Evolutionary conservation across 2,113 vertebrate genomes (phyloP), one percentile per base, ranked within the genome.

Genomic region (Cyanoliseus patagonus): DNA sequence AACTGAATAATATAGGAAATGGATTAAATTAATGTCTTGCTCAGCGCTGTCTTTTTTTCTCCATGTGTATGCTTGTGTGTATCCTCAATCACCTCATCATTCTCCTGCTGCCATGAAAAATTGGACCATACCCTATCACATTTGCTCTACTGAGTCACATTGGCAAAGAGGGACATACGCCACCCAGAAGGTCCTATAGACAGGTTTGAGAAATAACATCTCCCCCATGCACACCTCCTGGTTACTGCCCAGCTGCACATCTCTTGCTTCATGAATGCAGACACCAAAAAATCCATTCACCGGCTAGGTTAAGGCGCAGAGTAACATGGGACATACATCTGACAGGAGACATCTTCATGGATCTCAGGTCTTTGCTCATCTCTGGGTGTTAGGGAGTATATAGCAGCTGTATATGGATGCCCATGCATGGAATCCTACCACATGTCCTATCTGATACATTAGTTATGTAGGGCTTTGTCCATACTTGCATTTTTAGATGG

Each of bases 61-160:
- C 10, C 25, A 6, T 3, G 0, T 8, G 4, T 39, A 10, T 53
- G 11, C 2, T 15, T n/a, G 5, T 5, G 23, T 1, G 13, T 24
- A 4, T 18, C 11, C 49, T 39, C 41, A 24, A 9, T n/a, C 8
- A 49, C 8, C 30, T 61, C 11, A 37, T 20, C 14, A 17, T 75
- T 47, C 39, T 64, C 47, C 61, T 59, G 5, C 41, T 75, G 39
- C 30, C 33, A 1, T 9, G 49, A n/a, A 51, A 87, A 46, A 5
- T 0, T 4, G 23, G 68, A 28, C 17, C 17, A 20, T 19, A 9
- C 4, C 19, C 44, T 25, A 30, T 3, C 27, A 23, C 0, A 0
- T 63, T 47, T 27, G 10, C 12, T 76, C 18, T 23, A 1, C 35
- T 4, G 66, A 33, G 20, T 10, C 6, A 10, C 5, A 18, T 24